These are phyloP conservation scores for Eupithecia tripunctaria DNA, from an alignment of 2,888 invertebrate genomes.

Conservation along the genomic window DNA sequence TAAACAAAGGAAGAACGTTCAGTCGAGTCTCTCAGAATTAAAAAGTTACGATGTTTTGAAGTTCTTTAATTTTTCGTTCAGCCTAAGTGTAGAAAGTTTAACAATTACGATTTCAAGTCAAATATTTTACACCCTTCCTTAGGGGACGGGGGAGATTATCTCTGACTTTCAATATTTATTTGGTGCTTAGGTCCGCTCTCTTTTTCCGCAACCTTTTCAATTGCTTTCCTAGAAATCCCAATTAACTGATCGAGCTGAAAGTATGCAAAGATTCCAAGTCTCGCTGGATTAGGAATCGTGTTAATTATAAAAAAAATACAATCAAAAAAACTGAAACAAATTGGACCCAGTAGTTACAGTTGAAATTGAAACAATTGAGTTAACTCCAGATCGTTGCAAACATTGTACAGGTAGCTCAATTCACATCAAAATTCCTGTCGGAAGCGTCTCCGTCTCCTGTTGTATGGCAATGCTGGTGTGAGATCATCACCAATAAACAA, in stretches of 20 bases:
- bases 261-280: neutral
- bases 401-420: no score
- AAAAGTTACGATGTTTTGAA: constrained; percentile 1
- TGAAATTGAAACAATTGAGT: no score
- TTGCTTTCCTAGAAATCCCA: neutral
- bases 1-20: constrained; percentile 5
- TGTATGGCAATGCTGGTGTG: no score
- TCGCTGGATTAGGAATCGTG: neutral
- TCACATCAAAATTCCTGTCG: no score
- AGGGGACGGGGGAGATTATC: constrained; percentile 1
- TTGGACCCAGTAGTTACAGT: no score
- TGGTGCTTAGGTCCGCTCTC: constrained; percentile 5
- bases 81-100: constrained; percentile 16
- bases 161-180: constrained; percentile 11
- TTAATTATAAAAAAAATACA: no score
- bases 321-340: no score
- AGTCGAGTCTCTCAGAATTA: neutral
- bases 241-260: neutral
- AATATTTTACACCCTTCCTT: constrained; percentile 13
- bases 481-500: neutral
- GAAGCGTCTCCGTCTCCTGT: no score
- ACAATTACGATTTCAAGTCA: constrained; percentile 17
- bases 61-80: constrained; percentile 16
- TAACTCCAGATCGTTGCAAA: no score
- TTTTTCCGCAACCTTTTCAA: neutral